These are phyloP conservation scores for Lethrus apterus DNA, from an alignment of 1,140 invertebrate genomes.

Conservation along the genomic window DNA sequence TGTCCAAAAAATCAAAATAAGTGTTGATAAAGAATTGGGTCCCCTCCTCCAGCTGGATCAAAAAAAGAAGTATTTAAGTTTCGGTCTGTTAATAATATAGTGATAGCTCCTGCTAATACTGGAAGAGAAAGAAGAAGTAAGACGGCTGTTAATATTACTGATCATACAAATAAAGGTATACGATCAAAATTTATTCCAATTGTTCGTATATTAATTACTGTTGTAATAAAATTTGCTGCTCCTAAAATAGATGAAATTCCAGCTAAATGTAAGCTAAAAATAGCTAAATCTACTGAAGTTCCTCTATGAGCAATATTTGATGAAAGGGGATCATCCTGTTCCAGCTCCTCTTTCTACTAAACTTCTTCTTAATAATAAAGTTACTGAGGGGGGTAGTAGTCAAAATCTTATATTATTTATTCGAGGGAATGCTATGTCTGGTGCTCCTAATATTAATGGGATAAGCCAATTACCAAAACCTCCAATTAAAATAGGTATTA, in stretches of 20 bases:
- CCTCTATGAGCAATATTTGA: conserved; percentile 49
- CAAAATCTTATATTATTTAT: conserved; percentile 77
- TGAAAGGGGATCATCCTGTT: conserved; percentile 57
- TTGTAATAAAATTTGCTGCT: conserved; percentile 58
- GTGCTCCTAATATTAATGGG: conserved; percentile 60
- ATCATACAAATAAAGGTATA: conserved; percentile 56
- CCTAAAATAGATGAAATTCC: conserved; percentile 61
- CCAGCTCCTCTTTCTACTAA: conserved; percentile 55
- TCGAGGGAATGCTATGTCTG: conserved; percentile 69
- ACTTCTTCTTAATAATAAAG: conserved; percentile 49
- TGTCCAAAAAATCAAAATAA: conserved; percentile 76
- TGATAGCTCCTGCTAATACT: conserved; percentile 65
- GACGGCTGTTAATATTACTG: conserved; percentile 60
- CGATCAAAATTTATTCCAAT: conserved; percentile 44
- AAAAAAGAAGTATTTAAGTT: conserved; percentile 66
- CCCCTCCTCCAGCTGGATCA: conserved; percentile 57
- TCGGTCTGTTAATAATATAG: conserved; percentile 62
- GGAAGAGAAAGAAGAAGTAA: conserved; percentile 41
- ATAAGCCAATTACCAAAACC: conserved; percentile 73
- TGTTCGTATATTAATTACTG: conserved; percentile 51
- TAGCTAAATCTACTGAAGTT: conserved; percentile 56
- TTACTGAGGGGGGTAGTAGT: conserved; percentile 54
- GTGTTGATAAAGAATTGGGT: conserved; percentile 68
- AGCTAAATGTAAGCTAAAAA: conserved; percentile 60
- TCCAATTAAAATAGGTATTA: conserved; percentile 69